phyloP scores from a whole-genome alignment of 2,888 invertebrate genomes.

The Polia nebulosa region DNA sequence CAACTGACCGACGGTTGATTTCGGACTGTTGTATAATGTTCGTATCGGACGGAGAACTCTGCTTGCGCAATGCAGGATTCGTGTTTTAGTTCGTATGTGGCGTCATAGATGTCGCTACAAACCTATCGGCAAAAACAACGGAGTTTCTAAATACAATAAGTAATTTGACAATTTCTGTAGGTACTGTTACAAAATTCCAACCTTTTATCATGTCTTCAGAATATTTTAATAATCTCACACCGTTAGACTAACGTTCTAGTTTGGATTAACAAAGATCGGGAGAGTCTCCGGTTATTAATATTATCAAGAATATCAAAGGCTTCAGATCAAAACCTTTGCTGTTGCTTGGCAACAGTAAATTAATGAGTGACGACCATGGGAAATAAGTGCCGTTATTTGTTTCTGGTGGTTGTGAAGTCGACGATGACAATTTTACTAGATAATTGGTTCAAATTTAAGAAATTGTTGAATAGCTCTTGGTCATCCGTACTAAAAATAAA shows the following conservation, averaged over 20 bases:
- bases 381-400: neutral
- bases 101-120: too few species aligned
- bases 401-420: neutral
- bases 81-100: too few species aligned
- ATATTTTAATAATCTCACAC: constrained; percentile 1
- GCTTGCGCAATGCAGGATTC: too few species aligned
- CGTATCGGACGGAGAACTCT: too few species aligned
- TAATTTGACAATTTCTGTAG: neutral
- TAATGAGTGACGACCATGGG: constrained; percentile 6
- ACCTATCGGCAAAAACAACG: neutral
- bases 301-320: constrained; percentile 36
- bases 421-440: neutral
- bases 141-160: neutral
- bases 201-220: constrained; percentile 6
- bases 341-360: constrained; percentile 33
- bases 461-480: too few species aligned
- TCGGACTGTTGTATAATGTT: too few species aligned
- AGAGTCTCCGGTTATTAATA: constrained; percentile 16
- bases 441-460: too few species aligned
- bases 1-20: too few species aligned
- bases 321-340: constrained; percentile 27
- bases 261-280: neutral
- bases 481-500: too few species aligned
- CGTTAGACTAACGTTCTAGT: neutral
- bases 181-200: neutral